Base-by-base conservation (phyloP, 1,140 invertebrate genomes). In the Aphelinus certus region DNA sequence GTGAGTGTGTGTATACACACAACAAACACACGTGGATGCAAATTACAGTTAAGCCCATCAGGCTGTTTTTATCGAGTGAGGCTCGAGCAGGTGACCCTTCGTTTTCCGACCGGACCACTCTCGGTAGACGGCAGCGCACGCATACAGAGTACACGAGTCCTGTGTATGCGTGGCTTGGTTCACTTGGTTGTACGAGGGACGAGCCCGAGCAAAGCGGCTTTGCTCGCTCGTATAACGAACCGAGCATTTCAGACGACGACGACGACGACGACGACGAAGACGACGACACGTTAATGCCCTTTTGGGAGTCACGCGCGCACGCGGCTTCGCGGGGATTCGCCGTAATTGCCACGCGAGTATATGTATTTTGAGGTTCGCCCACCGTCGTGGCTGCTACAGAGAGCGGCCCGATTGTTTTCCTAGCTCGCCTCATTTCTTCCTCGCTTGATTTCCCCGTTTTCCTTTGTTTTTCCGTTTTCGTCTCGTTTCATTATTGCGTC, bases 11-110 rank as follows among this genome's bases (percentile, higher is more conserved):
- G 7, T n/a, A 60, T 60, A 60, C 9, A 60, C 58, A 60, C 9
- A 46, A 9, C 3, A 42, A 9, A 63, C 58, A 58, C 66, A 57
- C 42, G n/a, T 10, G 48, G 71, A 76, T 71, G 60, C 60, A 75
- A 75, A 75, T 71, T 75, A 60, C 67, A 58, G 61, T 53, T 58
- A 68, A 75, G 51, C 67, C 60, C 51, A 64, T 75, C 62, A 55
- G 56, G 51, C 46, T 58, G 43, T 75, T 75, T 75, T 75, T 75
- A 61, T 65, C 51, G 45, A 26, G 0, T 7, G 46, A 9, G 46
- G 48, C 6, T 45, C 43, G 57, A 56, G 4, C 51, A 4, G 9
- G 26, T 26, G 7, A 55, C n/a, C 10, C n/a, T 67, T 56, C 53
- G 3, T 26, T 56, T 26, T 26, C 26, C 51, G 4, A 6, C 4